Conservation (phyloP, 2,113 vertebrate species). For the Nannobrachium achirus region DNA sequence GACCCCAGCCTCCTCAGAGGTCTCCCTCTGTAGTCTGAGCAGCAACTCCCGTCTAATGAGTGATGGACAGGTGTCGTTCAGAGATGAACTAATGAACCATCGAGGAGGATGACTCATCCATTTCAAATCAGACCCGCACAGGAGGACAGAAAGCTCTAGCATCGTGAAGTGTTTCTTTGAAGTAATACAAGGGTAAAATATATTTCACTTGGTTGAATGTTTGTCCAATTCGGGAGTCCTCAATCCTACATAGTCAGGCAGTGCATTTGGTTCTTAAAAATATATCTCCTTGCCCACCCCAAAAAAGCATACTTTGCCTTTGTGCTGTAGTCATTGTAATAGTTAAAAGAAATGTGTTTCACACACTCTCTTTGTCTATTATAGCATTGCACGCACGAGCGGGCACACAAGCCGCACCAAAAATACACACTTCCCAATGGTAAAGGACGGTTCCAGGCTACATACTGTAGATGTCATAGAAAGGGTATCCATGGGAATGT, state of each 20-base stretch:
- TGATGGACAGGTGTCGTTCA: background rate
- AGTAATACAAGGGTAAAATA: background rate
- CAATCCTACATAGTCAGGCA: too few species aligned
- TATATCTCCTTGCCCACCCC: background rate
- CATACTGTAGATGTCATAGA: slow-evolving; percentile 35
- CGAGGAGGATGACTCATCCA: background rate
- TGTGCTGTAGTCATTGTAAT: background rate
- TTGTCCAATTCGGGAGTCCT: background rate
- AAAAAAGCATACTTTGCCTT: background rate
- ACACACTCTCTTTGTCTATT: background rate
- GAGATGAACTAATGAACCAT: background rate
- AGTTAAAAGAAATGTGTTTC: background rate
- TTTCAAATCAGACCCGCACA: background rate
- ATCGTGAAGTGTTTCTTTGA: background rate
- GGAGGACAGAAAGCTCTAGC: too few species aligned
- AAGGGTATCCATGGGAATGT: slow-evolving; percentile 22
- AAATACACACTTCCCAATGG: background rate
- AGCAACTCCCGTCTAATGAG: background rate
- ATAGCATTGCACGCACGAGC: slow-evolving; percentile 19
- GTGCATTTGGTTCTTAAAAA: background rate
- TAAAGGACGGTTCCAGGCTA: too few species aligned
- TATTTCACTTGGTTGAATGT: background rate
- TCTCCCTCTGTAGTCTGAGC: too few species aligned
- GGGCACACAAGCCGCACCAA: background rate
- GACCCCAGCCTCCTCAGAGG: too few species aligned